Evolutionary conservation across 2,113 vertebrate genomes (phyloP).

Genomic region (Porphyrio hochstetteri): DNA sequence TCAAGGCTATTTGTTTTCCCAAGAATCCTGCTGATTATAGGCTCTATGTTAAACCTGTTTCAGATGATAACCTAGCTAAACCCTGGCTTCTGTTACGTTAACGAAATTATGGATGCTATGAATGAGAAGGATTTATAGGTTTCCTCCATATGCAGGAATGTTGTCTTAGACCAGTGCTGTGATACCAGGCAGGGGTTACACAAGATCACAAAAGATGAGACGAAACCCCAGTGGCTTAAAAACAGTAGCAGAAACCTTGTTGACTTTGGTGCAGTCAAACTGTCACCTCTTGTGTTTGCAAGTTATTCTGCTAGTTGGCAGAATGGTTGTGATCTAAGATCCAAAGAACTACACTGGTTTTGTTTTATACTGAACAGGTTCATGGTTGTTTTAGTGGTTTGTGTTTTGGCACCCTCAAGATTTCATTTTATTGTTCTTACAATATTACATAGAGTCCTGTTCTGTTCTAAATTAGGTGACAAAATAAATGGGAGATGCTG

Average conservation of each 20-base stretch:
- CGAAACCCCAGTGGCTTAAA: neutral
- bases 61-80: constrained; percentile 69
- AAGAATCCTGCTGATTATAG: constrained; percentile 70
- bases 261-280: neutral
- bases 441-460: neutral
- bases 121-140: neutral
- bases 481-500: neutral
- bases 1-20: constrained; percentile 64
- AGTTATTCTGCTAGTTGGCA: neutral
- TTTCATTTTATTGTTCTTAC: neutral
- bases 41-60: constrained; percentile 71
- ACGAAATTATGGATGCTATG: constrained; percentile 13
- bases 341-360: neutral
- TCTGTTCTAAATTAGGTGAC: neutral
- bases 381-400: neutral
- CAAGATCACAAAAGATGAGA: neutral
- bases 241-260: neutral
- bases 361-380: neutral
- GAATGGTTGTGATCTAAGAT: neutral
- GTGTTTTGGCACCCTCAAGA: too few relatives aligned
- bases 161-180: neutral
- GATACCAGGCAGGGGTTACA: neutral
- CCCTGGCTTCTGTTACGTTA: constrained; percentile 38
- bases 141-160: neutral
- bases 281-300: neutral